Evolutionary conservation across 2,888 invertebrate genomes (phyloP).

Genomic region (Balanococcus diminutus): DNA sequence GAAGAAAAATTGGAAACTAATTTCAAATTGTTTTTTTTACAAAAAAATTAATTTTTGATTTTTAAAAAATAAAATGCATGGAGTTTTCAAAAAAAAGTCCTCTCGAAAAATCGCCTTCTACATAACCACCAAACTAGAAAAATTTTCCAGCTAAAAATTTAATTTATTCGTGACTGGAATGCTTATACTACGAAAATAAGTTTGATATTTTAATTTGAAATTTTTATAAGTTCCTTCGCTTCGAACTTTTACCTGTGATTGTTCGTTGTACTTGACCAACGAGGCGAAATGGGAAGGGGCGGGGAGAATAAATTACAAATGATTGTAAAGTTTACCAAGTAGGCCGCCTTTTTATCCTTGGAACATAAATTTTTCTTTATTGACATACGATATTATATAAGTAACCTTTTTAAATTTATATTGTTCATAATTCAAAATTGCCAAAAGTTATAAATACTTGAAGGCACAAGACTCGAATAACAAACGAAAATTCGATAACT

Average conservation of each 20-base stretch:
- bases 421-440: slow-evolving; percentile 13
- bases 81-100: too few relatives aligned
- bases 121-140: not conserved
- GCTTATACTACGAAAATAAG: not conserved
- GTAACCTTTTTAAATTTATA: slow-evolving; percentile 11
- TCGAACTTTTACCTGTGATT: too few relatives aligned
- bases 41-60: too few relatives aligned
- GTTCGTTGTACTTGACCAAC: slow-evolving; percentile 5
- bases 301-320: not conserved
- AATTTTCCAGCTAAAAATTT: not conserved
- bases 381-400: not conserved
- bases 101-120: not conserved
- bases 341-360: not conserved
- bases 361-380: slow-evolving; percentile 11
- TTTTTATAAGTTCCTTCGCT: too few relatives aligned
- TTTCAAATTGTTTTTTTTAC: too few relatives aligned
- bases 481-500: not conserved
- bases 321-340: not conserved
- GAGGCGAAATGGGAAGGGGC: not conserved
- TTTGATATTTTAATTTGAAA: too few relatives aligned
- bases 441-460: not conserved
- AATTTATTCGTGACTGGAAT: slow-evolving; percentile 22
- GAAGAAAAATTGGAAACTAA: too few relatives aligned
- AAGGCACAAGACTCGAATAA: not conserved
- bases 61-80: too few relatives aligned